These are phyloP conservation scores for Acanthopagrus latus DNA, from an alignment of 2,797 vertebrate genomes.

Conservation along the genomic window DNA sequence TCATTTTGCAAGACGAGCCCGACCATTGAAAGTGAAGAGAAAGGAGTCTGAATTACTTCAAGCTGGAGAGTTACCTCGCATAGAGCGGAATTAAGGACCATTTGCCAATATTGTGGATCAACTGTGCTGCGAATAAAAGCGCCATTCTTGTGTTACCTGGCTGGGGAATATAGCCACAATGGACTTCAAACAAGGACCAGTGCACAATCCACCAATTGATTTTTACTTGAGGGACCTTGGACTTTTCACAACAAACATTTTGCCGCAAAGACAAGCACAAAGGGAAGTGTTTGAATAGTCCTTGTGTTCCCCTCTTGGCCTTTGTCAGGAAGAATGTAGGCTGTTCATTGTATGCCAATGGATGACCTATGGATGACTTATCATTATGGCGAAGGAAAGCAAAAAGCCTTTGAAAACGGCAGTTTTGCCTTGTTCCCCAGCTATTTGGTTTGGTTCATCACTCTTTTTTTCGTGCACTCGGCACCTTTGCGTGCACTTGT, in stretches of 20 bases:
- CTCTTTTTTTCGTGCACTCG: slow-evolving; percentile 53
- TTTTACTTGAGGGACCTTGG: slow-evolving; percentile 89
- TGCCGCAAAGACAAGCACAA: slow-evolving; percentile 80
- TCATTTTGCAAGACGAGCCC: slow-evolving; percentile 81
- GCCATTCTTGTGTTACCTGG: slow-evolving; percentile 88
- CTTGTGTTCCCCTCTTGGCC: slow-evolving; percentile 83
- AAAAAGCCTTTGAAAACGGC: slow-evolving; percentile 70
- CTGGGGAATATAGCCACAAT: slow-evolving; percentile 87
- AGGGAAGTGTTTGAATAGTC: slow-evolving; percentile 82
- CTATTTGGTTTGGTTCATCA: slow-evolving; percentile 59
- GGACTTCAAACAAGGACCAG: slow-evolving; percentile 87
- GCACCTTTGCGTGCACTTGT: slow-evolving; percentile 51
- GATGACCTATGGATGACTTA: slow-evolving; percentile 84
- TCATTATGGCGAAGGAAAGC: slow-evolving; percentile 64
- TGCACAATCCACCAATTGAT: slow-evolving; percentile 85
- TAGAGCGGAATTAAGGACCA: slow-evolving; percentile 88
- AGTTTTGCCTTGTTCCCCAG: slow-evolving; percentile 73
- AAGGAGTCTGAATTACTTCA: slow-evolving; percentile 87
- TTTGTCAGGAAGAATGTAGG: slow-evolving; percentile 83
- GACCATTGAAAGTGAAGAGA: slow-evolving; percentile 84
- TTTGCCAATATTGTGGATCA: slow-evolving; percentile 91
- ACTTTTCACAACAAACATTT: slow-evolving; percentile 86
- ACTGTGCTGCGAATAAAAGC: slow-evolving; percentile 85
- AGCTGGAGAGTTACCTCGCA: slow-evolving; percentile 87
- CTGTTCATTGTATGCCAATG: slow-evolving; percentile 75